Evolutionary conservation across 2,113 vertebrate species (phyloP).

Genomic region (Petrocephalus zakoni): DNA sequence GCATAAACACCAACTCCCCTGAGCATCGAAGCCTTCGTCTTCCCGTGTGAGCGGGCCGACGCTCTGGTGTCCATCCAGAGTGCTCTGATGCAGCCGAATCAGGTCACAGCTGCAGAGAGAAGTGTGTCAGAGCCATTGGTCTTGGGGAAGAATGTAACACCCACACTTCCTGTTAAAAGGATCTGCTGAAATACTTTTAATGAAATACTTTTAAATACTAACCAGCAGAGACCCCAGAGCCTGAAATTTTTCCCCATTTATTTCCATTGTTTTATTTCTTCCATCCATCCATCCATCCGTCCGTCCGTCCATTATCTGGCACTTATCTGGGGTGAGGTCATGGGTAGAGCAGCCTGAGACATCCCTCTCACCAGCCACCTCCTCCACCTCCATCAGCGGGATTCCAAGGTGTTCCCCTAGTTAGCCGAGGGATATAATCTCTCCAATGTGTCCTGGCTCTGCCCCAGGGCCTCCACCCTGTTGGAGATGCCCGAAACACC

Average conservation of each 20-base stretch:
- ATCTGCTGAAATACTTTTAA: no score
- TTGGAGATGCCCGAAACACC: no score
- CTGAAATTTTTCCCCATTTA: background rate
- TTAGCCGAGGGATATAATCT: no score
- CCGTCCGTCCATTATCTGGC: no score
- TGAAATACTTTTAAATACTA: background rate
- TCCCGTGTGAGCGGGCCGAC: background rate
- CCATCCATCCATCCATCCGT: no score
- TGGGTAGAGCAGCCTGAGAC: no score
- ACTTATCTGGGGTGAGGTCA: no score
- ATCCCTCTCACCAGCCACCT: no score
- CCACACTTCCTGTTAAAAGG: background rate
- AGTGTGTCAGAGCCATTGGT: slow-evolving; percentile 6
- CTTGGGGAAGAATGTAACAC: background rate
- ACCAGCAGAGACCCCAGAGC: background rate
- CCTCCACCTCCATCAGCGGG: no score
- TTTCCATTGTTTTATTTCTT: background rate
- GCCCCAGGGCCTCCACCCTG: no score
- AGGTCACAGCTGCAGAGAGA: background rate
- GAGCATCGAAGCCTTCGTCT: background rate
- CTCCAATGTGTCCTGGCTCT: no score
- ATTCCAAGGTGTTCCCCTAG: no score
- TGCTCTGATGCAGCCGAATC: background rate
- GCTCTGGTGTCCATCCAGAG: background rate
- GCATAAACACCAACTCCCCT: background rate